phyloP scores from a whole-genome alignment of 2,797 vertebrate genomes.

The Cossypha niveicapilla region DNA sequence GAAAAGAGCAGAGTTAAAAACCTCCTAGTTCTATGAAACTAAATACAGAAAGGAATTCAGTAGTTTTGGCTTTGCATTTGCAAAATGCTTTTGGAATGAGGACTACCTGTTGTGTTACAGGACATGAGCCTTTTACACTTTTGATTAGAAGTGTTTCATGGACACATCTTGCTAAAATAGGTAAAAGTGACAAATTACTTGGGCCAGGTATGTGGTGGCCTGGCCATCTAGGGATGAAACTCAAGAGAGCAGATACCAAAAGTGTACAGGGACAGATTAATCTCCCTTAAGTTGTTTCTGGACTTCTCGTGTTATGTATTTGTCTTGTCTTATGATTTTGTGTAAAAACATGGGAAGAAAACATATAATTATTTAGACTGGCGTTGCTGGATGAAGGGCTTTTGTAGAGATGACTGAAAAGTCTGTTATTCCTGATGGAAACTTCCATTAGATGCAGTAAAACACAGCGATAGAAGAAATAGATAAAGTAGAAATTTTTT shows the following conservation, averaged over 20 bases:
- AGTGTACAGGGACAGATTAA: not conserved
- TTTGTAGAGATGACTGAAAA: not conserved
- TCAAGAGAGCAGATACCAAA: not conserved
- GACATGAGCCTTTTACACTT: not conserved
- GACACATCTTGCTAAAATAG: not conserved
- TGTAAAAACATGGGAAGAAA: not conserved
- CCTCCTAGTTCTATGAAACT: not conserved
- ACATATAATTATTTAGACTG: not conserved
- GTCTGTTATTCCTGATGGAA: not conserved
- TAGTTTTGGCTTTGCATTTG: not conserved
- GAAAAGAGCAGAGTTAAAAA: not conserved
- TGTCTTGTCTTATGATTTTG: not conserved
- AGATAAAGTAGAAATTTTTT: not conserved
- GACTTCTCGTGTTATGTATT: not conserved
- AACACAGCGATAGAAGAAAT: not conserved
- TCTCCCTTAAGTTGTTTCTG: not conserved
- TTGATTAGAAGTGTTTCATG: not conserved
- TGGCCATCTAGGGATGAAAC: not conserved
- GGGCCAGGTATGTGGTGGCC: no score
- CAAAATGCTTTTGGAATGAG: not conserved
- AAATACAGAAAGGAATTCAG: not conserved
- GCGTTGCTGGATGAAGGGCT: not conserved
- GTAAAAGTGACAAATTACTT: not conserved
- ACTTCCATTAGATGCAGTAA: not conserved
- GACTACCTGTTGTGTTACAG: not conserved